Percentiles rank a stretch among this genome's conserved stretches.
Evolutionary conservation across 2,797 vertebrate genomes (phyloP).

Genomic region (Poeciliopsis paucimaculata): DNA sequence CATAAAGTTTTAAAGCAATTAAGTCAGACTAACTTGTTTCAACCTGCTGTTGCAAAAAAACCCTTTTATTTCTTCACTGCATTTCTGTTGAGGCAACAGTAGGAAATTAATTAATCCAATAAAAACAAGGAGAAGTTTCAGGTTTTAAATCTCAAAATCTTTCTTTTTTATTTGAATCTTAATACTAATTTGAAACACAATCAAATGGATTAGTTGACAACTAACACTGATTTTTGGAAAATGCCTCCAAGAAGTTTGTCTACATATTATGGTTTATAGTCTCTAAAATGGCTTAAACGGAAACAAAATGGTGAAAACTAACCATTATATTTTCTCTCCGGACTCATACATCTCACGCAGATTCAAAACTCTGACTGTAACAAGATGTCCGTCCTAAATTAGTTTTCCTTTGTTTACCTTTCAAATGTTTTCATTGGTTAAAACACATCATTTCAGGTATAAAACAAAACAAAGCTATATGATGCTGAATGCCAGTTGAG

Average conservation of each 20-base stretch:
- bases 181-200: neutral
- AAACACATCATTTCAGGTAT: neutral
- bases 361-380: neutral
- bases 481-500: conserved; percentile 1
- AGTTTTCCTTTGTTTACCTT: neutral
- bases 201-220: neutral
- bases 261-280: neutral
- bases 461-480: neutral
- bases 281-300: neutral
- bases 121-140: neutral
- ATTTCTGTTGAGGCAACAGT: neutral
- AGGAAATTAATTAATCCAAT: neutral
- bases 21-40: neutral
- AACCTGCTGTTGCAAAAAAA: neutral
- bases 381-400: neutral
- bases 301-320: neutral
- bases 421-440: neutral
- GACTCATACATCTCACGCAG: neutral
- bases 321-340: neutral
- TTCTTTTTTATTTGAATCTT: neutral
- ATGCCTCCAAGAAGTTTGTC: neutral
- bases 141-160: neutral
- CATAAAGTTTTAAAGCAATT: neutral
- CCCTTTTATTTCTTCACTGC: neutral
- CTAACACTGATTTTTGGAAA: neutral